These are phyloP conservation scores for Bergia puertoricense DNA, from an alignment of 92 coral and sea anemone species.

Conservation along the genomic window DNA sequence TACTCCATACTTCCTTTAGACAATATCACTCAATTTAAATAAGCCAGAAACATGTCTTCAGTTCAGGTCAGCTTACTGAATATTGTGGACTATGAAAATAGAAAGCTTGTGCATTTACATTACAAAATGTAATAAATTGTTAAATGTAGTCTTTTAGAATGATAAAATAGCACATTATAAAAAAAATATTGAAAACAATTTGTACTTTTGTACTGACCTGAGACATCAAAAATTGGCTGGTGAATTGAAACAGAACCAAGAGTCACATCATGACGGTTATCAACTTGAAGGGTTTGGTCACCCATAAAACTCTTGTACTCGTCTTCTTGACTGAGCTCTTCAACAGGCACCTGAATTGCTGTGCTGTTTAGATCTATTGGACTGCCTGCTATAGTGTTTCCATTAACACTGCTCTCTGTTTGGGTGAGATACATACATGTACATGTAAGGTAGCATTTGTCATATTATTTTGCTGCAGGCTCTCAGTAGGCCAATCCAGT, in stretches of 20 bases:
- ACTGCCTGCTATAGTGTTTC: conserved; percentile 55
- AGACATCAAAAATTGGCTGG: conserved; percentile 86
- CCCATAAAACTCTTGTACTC: conserved; percentile 88
- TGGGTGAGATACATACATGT: no score
- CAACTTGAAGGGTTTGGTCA: conserved; percentile 53
- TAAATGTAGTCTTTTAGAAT: no score
- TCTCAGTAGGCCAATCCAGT: no score
- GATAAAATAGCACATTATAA: no score
- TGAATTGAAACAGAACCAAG: conserved; percentile 66
- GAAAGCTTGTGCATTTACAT: no score
- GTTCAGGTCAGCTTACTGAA: no score
- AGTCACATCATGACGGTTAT: conserved; percentile 54
- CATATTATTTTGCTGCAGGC: neutral
- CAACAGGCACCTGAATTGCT: conserved; percentile 44
- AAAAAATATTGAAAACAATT: neutral
- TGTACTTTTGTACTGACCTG: conserved; percentile 55
- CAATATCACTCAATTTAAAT: no score
- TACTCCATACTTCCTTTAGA: no score
- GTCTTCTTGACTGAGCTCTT: conserved; percentile 34
- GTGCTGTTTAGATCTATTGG: conserved; percentile 56
- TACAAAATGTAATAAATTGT: no score
- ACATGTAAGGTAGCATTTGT: neutral
- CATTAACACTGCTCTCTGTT: conserved; percentile 49
- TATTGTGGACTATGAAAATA: no score
- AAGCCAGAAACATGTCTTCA: no score